These are phyloP conservation scores for Melanostigma gelatinosum DNA, from an alignment of 2,113 vertebrate species.

Conservation along the genomic window DNA sequence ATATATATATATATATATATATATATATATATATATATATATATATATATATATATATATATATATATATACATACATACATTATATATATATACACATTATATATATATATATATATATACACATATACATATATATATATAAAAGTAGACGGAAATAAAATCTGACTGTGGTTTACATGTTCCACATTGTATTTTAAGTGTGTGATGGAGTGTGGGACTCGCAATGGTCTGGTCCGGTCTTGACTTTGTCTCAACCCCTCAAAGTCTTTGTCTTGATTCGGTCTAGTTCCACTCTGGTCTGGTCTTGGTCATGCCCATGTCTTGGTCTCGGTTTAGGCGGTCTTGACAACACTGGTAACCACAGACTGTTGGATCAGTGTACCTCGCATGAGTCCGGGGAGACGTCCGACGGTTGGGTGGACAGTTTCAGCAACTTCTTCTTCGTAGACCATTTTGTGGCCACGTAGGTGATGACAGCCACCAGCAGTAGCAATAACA, in stretches of 20 bases:
- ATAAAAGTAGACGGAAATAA: background rate
- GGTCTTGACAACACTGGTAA: background rate
- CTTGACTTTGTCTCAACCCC: too few species aligned
- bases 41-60: too few species aligned
- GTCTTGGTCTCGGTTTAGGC: too few species aligned
- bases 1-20: too few species aligned
- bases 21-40: too few species aligned
- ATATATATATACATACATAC: too few species aligned
- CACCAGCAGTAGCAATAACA: slow-evolving; percentile 2
- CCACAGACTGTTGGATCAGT: background rate
- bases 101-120: background rate
- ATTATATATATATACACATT: too few species aligned
- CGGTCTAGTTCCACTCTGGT: background rate
- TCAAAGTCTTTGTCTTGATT: too few species aligned
- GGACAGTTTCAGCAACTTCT: background rate
- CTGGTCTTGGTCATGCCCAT: too few species aligned
- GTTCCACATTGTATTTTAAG: too few species aligned
- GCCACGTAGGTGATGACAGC: slow-evolving; percentile 29
- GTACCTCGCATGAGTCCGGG: slow-evolving; percentile 44
- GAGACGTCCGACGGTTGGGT: background rate
- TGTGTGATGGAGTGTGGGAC: too few species aligned
- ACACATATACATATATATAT: background rate
- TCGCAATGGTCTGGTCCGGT: too few species aligned
- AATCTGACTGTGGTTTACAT: background rate
- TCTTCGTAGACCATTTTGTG: slow-evolving; percentile 50